Evolutionary conservation across 1,140 invertebrate species (phyloP).

Genomic region (Manduca sexta): DNA sequence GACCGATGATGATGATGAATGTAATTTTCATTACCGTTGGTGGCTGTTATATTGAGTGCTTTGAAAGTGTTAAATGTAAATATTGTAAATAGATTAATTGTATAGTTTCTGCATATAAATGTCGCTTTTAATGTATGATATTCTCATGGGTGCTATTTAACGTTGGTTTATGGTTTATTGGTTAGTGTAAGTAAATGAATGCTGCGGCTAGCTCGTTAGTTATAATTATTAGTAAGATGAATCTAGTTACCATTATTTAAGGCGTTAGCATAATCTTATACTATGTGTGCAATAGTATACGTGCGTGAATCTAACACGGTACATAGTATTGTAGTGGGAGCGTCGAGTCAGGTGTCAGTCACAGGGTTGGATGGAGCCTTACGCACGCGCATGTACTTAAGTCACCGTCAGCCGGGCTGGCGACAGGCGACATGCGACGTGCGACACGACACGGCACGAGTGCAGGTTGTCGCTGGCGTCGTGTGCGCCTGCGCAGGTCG

Average conservation of each 20-base stretch:
- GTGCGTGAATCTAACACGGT: slow-evolving; percentile 22
- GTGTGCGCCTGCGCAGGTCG: slow-evolving; percentile 12
- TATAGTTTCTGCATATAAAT: slow-evolving; percentile 33
- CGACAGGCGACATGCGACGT: slow-evolving; percentile 21
- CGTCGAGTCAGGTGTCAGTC: slow-evolving; percentile 8
- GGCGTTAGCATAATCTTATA: slow-evolving; percentile 59
- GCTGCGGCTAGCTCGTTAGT: slow-evolving; percentile 37
- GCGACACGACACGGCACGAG: too few species aligned
- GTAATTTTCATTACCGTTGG: too few species aligned
- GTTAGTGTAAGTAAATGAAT: slow-evolving; percentile 33
- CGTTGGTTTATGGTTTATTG: slow-evolving; percentile 59
- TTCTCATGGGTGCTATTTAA: slow-evolving; percentile 70
- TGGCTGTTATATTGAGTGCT: background rate
- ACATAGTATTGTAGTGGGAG: background rate
- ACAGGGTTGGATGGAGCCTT: slow-evolving; percentile 42
- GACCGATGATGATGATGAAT: too few species aligned
- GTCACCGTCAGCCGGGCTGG: slow-evolving; percentile 1
- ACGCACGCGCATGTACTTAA: slow-evolving; percentile 32
- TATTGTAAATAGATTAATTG: slow-evolving; percentile 48
- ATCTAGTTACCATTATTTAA: slow-evolving; percentile 63
- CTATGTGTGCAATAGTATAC: slow-evolving; percentile 64
- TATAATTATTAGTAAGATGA: slow-evolving; percentile 31
- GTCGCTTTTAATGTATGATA: slow-evolving; percentile 64
- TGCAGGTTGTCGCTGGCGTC: too few species aligned
- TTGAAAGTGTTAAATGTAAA: slow-evolving; percentile 42